Evolutionary conservation across 1,140 invertebrate species (phyloP), one percentile per base, ranked within the genome.

Genomic region (Plectrocnemia conspersa): DNA sequence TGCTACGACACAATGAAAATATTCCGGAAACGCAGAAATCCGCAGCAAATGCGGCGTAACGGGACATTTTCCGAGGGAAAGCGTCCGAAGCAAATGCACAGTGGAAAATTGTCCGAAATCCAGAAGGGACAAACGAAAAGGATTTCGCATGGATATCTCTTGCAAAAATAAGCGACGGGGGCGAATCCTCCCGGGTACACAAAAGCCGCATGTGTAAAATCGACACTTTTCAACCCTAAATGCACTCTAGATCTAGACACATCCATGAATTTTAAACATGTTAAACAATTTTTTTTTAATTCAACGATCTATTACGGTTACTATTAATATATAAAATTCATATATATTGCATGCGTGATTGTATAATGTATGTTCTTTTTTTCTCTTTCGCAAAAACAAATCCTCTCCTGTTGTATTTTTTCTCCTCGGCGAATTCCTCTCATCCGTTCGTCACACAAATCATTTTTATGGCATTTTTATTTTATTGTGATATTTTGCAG

Each of bases 381-480:
- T n/a, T n/a, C n/a, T n/a, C n/a, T n/a, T n/a, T n/a, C n/a, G n/a
- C n/a, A n/a, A n/a, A n/a, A n/a, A n/a, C n/a, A n/a, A n/a, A n/a
- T n/a, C n/a, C n/a, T n/a, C n/a, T n/a, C n/a, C n/a, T 13, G 36
- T 45, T 25, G 42, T 13, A 25, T 45, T 45, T 45, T 50, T 58
- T 36, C 44, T 58, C 24, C 25, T 23, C 29, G 22, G 42, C 46
- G 40, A 53, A 50, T 55, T 46, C 56, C 33, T 52, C 53, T 49
- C 54, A 46, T 49, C 59, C 59, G 54, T 61, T 57, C 59, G 59
- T 61, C 59, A 61, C 59, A 61, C 59, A 61, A 61, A 61, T 61
- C 59, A 61, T 57, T 61, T 61, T 61, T 61, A 61, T 61, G 59
- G 54, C 55, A 50, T 61, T 61, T 57, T 61, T 61, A 61, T 61